These are phyloP conservation scores for Orchestia grillus DNA, from an alignment of 1,140 invertebrate genomes.

Conservation along the genomic window DNA sequence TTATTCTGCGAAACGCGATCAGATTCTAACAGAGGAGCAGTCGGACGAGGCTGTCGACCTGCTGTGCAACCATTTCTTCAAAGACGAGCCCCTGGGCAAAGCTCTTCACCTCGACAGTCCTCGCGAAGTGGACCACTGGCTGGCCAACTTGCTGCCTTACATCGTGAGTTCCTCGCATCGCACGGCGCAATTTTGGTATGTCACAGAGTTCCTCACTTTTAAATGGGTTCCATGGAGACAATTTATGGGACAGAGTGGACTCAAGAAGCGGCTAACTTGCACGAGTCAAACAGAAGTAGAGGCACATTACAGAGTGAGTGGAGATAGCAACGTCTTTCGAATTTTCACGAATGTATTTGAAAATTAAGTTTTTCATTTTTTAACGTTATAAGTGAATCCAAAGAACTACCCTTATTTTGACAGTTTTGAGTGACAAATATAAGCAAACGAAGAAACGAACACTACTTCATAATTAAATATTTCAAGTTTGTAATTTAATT, in stretches of 20 bases:
- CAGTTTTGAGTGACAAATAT: too few relatives aligned
- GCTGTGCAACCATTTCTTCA: slow-evolving; percentile 70
- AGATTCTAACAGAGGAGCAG: slow-evolving; percentile 64
- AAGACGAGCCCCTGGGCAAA: slow-evolving; percentile 67
- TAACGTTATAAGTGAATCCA: too few relatives aligned
- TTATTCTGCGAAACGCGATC: background rate
- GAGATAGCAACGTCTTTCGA: background rate
- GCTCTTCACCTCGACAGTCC: slow-evolving; percentile 66
- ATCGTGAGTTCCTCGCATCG: slow-evolving; percentile 59
- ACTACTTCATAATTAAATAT: background rate
- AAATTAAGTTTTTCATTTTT: too few relatives aligned
- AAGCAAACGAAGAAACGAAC: too few relatives aligned
- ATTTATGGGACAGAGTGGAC: background rate
- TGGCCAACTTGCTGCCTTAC: slow-evolving; percentile 66
- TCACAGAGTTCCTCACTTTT: background rate
- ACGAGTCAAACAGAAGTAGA: background rate
- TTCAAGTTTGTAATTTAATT: too few relatives aligned
- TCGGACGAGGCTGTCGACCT: slow-evolving; percentile 69
- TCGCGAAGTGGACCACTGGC: slow-evolving; percentile 67
- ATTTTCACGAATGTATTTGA: too few relatives aligned
- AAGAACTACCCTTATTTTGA: too few relatives aligned
- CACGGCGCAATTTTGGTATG: background rate
- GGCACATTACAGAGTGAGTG: background rate
- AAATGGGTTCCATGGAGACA: background rate
- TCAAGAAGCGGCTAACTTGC: background rate